Percentiles rank a stretch among this genome's conserved stretches.
phyloP scores from a whole-genome alignment of 2,888 invertebrate species.

The Amphipoea lucens region DNA sequence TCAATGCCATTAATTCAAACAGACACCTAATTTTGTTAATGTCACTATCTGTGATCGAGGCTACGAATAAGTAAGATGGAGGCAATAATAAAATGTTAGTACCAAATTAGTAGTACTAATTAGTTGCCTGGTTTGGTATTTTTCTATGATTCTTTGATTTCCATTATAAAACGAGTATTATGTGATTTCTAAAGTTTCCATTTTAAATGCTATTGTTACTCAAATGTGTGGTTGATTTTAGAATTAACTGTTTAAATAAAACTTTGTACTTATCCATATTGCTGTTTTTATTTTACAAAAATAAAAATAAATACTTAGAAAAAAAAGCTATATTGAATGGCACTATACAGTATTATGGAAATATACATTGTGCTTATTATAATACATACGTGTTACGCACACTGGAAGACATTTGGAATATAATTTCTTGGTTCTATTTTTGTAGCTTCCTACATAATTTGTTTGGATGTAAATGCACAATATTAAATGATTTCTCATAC shows the following conservation, averaged over 20 bases:
- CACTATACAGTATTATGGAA: constrained; percentile 33
- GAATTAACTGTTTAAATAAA: constrained; percentile 83
- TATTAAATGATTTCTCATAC: constrained; percentile 5
- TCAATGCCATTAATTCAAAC: no score
- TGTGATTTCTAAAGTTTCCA: constrained; percentile 69
- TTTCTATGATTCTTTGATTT: constrained; percentile 69
- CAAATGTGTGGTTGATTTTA: constrained; percentile 79
- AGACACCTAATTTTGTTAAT: no score
- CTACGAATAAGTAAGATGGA: no score
- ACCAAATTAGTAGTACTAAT: constrained; percentile 41
- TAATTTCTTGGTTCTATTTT: constrained; percentile 25
- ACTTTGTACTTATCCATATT: constrained; percentile 74
- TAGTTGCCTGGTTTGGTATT: constrained; percentile 60
- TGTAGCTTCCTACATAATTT: neutral
- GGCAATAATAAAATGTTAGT: no score
- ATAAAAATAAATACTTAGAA: constrained; percentile 16
- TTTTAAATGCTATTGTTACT: constrained; percentile 76
- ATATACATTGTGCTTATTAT: constrained; percentile 24
- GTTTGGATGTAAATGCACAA: constrained; percentile 29
- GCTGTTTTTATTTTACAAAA: constrained; percentile 40
- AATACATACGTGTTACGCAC: constrained; percentile 25
- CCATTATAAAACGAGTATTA: constrained; percentile 69
- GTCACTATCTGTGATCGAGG: no score
- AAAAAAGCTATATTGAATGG: constrained; percentile 36
- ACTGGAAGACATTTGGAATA: constrained; percentile 58